Evolutionary conservation across 2,888 invertebrate genomes (phyloP), one percentile per base, ranked within the genome.

Genomic region (Nemapogon koenigi): DNA sequence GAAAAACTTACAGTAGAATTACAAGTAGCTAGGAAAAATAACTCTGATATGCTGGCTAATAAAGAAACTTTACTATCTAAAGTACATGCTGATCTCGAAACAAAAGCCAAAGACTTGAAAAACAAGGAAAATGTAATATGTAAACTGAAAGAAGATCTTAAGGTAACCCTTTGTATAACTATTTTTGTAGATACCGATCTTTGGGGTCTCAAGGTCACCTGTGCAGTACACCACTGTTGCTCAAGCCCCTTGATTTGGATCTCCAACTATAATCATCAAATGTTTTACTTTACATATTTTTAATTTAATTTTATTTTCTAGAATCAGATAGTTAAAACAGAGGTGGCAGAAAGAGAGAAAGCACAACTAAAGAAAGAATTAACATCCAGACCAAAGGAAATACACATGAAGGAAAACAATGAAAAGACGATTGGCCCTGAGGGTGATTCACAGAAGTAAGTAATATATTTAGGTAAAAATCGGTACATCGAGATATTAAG

Each of bases 1-100:
- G 72, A 81, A 48, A 69, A 68, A 43, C 45, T 78, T 43, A 63
- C 72, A 10, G 43, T 66, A 45, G 80, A 80, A 55, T 50, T 80
- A 38, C 78, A 79, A 49, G 57, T 59, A 16, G 52, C 55, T 18
- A 67, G 72, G 48, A 70, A 72, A 47, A 50, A 57, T 13, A 62
- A 57, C 33, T 51, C 62, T 4, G 75, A 79, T 41, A 52, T 62
- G 10, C 52, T 66, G 49, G 57, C 62, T 2, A 65, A 61, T 35
- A 68, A 62, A 41, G 76, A 79, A 52, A 55, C 55, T 33, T 52
- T 67, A 42, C 56, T 75, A 14, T 63, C 57, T 42, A 65, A 61
- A 42, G 51, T 80, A 37, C 72, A 58, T 51, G 42, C 51, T 36
- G 76, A 79, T 40, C 52, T 79, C 32, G 67, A 69, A 42, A 59